Evolutionary conservation across 2,113 vertebrate species (phyloP).

Genomic region (Cathartes aura): DNA sequence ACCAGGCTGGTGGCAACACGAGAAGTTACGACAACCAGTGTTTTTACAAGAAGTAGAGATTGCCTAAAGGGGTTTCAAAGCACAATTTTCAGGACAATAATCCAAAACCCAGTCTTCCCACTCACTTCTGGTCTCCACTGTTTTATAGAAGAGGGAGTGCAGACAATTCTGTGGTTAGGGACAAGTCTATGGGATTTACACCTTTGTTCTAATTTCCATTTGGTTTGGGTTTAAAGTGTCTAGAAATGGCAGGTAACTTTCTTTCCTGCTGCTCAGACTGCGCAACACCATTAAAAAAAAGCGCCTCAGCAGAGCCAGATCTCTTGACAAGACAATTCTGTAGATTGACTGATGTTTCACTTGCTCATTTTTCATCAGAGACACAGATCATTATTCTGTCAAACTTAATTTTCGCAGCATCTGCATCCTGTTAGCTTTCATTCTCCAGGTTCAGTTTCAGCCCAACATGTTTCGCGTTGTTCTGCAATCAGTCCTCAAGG

Average conservation of each 20-base stretch:
- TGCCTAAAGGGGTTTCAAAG: neutral
- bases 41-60: neutral
- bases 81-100: neutral
- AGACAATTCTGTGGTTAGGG: neutral
- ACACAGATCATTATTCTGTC: neutral
- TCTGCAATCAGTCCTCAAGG: neutral
- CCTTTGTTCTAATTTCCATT: neutral
- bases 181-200: neutral
- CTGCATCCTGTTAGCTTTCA: slow-evolving; percentile 64
- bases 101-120: neutral
- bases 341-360: neutral
- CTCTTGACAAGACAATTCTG: slow-evolving; percentile 29
- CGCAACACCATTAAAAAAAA: neutral
- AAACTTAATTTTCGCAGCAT: slow-evolving; percentile 34
- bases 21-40: neutral
- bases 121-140: neutral
- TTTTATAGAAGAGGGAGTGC: neutral
- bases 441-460: neutral
- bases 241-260: neutral
- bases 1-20: neutral
- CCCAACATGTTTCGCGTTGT: slow-evolving; percentile 3
- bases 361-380: slow-evolving; percentile 27
- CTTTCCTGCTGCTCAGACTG: neutral
- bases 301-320: neutral
- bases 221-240: neutral